Conservation (phyloP, 2,888 invertebrate genomes). For the Tetragonisca angustula region DNA sequence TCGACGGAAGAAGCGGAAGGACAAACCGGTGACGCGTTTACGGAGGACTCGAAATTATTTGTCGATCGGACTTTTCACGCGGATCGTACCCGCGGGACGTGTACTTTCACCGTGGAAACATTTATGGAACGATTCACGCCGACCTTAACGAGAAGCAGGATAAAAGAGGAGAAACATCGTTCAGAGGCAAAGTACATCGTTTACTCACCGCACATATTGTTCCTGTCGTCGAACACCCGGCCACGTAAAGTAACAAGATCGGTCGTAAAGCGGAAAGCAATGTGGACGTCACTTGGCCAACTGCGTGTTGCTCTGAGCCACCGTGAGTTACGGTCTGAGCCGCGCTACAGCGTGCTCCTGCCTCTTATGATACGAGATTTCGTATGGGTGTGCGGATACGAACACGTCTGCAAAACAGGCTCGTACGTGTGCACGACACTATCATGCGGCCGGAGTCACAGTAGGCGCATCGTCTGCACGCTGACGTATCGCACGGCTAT, state of each 20-base stretch:
- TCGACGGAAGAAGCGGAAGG: neutral
- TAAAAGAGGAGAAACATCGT: neutral
- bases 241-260: conserved; percentile 54
- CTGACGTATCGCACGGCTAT: neutral
- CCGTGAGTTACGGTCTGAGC: conserved; percentile 59
- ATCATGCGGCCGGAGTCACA: conserved; percentile 37
- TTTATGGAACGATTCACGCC: neutral
- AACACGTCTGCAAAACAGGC: neutral
- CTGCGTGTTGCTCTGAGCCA: conserved; percentile 25
- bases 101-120: conserved; percentile 22
- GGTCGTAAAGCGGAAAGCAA: conserved; percentile 10
- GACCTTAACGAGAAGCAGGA: neutral
- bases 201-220: conserved; percentile 69
- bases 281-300: conserved; percentile 37
- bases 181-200: neutral
- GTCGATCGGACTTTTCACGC: conserved; percentile 15
- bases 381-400: conserved; percentile 43
- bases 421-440: conserved; percentile 19
- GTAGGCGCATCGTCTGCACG: conserved; percentile 48
- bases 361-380: conserved; percentile 65
- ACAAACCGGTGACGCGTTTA: conserved; percentile 23
- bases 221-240: conserved; percentile 18
- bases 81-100: neutral
- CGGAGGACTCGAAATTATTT: neutral
- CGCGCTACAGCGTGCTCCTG: conserved; percentile 51